Conservation (phyloP, 2,113 vertebrate species). For the Archocentrus centrarchus region DNA sequence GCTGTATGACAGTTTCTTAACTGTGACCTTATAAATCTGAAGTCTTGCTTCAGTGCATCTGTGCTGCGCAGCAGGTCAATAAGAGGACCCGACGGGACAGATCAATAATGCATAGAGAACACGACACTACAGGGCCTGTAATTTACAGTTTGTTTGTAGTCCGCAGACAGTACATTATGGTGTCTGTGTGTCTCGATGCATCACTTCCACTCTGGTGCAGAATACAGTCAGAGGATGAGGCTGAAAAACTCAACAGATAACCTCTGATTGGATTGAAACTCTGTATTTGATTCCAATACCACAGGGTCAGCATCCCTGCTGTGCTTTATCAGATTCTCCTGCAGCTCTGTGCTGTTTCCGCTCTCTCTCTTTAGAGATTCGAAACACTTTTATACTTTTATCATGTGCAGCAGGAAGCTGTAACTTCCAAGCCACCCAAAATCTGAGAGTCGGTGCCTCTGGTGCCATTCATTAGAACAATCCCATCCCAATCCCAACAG, state of each 20-base stretch:
- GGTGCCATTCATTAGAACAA: not conserved
- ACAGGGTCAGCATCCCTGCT: not conserved
- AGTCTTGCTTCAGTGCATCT: constrained; percentile 11
- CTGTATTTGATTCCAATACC: not conserved
- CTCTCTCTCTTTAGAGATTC: not conserved
- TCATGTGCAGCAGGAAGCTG: not conserved
- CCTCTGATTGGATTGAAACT: not conserved
- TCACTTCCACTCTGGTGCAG: not conserved
- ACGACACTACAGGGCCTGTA: not conserved
- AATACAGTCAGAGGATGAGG: not conserved
- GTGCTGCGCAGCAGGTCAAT: constrained; percentile 13
- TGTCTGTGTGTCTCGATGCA: not conserved
- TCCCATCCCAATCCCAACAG: not conserved
- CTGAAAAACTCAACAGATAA: constrained; percentile 6
- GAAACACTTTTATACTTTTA: not conserved
- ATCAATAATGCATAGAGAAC: constrained; percentile 39
- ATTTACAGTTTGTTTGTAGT: constrained; percentile 26
- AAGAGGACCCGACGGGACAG: not conserved
- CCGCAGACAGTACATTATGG: too few species aligned
- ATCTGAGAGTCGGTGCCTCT: not conserved
- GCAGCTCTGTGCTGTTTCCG: not conserved
- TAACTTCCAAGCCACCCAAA: not conserved
- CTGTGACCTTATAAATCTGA: constrained; percentile 27
- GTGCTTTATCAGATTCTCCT: not conserved
- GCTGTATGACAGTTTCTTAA: not conserved